Conservation (phyloP, 2,113 vertebrate genomes). For the Mirza zaza region DNA sequence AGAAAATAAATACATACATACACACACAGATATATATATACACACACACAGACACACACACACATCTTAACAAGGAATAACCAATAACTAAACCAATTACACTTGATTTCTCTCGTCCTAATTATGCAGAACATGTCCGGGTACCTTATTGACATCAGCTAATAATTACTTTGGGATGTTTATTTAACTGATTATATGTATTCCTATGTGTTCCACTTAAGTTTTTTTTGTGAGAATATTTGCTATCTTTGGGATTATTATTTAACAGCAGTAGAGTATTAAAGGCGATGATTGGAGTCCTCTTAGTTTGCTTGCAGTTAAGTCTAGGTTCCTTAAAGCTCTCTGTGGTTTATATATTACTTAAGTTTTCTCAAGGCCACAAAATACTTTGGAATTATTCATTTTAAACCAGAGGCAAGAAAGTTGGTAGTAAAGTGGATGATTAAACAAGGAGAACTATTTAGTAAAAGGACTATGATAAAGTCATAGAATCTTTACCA, state of each 20-base stretch:
- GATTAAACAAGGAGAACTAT: background rate
- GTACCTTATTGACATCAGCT: background rate
- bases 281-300: background rate
- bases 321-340: background rate
- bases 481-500: conserved; percentile 21
- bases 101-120: background rate
- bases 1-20: background rate
- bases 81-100: background rate
- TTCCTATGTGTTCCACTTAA: background rate
- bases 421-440: background rate
- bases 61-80: background rate
- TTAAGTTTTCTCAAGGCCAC: background rate
- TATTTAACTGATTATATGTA: background rate
- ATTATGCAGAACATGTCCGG: background rate
- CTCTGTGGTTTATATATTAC: background rate
- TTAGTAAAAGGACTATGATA: conserved; percentile 53
- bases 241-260: conserved; percentile 1
- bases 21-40: background rate
- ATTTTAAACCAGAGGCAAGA: background rate
- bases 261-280: background rate
- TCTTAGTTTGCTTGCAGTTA: background rate
- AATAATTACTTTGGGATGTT: background rate
- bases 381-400: conserved; percentile 16
- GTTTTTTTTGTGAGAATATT: background rate
- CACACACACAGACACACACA: background rate